Evolutionary conservation across 2,888 invertebrate species (phyloP).

Genomic region (Dryobotodes eremita): DNA sequence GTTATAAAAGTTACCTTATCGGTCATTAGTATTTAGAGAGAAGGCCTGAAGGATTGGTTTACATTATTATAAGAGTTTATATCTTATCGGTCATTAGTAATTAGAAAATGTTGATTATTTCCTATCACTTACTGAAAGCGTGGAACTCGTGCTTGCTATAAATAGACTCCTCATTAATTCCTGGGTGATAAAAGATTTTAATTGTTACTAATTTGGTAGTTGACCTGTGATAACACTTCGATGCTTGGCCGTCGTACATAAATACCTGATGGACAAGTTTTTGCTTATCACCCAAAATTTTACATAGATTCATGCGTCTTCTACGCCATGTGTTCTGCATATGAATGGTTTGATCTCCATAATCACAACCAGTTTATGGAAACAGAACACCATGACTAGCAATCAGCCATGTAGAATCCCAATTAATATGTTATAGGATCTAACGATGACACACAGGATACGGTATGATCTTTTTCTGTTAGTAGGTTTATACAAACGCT

Average conservation of each 20-base stretch:
- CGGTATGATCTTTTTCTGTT: not conserved
- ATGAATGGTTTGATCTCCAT: not conserved
- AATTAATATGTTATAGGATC: too few relatives aligned
- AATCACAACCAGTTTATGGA: not conserved
- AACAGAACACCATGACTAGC: constrained; percentile 22
- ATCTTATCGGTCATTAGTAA: constrained; percentile 42
- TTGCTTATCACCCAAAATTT: constrained; percentile 12
- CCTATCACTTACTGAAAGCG: constrained; percentile 18
- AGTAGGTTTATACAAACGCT: not conserved
- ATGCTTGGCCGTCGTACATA: too few relatives aligned
- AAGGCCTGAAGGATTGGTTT: constrained; percentile 1
- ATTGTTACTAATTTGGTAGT: not conserved
- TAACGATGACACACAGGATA: too few relatives aligned
- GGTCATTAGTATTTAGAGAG: constrained; percentile 29
- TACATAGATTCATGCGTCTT: not conserved
- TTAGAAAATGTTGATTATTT: constrained; percentile 38
- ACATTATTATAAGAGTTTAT: not conserved
- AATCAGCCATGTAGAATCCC: not conserved
- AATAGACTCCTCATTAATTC: constrained; percentile 1
- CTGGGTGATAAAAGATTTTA: not conserved
- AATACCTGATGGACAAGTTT: not conserved
- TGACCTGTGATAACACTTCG: constrained; percentile 1
- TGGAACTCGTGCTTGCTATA: constrained; percentile 13
- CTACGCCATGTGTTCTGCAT: not conserved
- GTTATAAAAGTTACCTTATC: constrained; percentile 35